Conservation (phyloP, 35 echinoderm and acorn worm species). For the Apostichopus parvimensis region DNA sequence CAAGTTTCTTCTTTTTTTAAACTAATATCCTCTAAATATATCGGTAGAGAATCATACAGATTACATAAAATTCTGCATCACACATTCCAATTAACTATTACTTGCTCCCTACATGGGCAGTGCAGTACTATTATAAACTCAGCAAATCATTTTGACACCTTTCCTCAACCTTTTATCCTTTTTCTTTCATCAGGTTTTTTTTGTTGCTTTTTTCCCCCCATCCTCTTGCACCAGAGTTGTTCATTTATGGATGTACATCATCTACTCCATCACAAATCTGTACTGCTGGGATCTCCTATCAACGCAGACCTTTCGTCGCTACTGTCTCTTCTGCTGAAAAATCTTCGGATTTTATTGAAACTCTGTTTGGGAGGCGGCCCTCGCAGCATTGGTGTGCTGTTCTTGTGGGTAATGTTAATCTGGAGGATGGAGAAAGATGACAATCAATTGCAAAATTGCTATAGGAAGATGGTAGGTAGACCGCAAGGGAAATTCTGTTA, state of each 20-base stretch:
- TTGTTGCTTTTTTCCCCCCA: not conserved
- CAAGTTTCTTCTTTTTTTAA: too few relatives aligned
- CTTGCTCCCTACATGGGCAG: not conserved
- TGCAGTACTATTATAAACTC: conserved; percentile 4
- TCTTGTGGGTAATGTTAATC: conserved; percentile 95
- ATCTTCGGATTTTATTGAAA: conserved; percentile 33
- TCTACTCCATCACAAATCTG: not conserved
- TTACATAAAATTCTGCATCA: not conserved
- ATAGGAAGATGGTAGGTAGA: too few relatives aligned
- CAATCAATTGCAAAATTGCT: too few relatives aligned
- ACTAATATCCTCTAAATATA: too few relatives aligned
- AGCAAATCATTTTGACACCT: not conserved
- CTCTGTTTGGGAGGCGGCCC: conserved; percentile 74
- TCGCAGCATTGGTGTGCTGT: conserved; percentile 85
- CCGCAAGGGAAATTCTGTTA: too few relatives aligned
- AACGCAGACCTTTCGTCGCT: conserved; percentile 22
- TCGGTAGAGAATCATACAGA: not conserved
- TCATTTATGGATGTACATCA: too few relatives aligned
- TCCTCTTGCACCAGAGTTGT: not conserved
- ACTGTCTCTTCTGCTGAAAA: conserved; percentile 36
- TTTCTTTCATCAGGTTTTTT: not conserved
- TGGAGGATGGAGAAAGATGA: conserved; percentile 12
- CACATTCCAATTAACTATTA: not conserved
- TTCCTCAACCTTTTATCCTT: not conserved
- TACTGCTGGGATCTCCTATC: conserved; percentile 25